Evolutionary conservation across 2,113 vertebrate genomes (phyloP), one percentile per base, ranked within the genome.

Genomic region (Mesembrinibis cayennensis): DNA sequence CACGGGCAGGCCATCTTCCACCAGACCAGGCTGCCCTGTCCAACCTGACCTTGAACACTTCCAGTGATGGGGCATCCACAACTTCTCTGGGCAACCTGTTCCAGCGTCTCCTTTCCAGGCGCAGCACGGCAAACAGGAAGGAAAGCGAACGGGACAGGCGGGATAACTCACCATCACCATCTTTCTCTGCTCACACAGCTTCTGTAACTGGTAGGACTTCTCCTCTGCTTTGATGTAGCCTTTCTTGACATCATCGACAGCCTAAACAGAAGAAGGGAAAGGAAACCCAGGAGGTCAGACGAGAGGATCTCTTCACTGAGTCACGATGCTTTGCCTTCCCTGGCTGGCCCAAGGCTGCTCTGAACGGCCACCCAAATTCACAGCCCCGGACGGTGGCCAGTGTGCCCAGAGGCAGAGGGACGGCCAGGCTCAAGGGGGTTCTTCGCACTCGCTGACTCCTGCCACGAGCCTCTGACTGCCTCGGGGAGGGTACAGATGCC

Each of bases 191-290:
- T 99, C 99, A 42, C 99, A 99, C 42, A 99, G 98, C 94, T 99
- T 99, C 98, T 99, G 99, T 77, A 99, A 97, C 97, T 99, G 99
- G 97, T 99, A 99, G 89, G 99, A 99, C 96, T 99, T 99, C 97
- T 99, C 99, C 87, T 99, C 99, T 3, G 99, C 99, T 98, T 99
- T 99, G 97, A 99, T 99, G 97, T 99, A 99, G 94, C 99, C 99
- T 98, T 99, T 99, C 98, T 99, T 99, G 96, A 99, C 99, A 65
- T 99, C 99, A 86, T 99, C 99, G 56, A 99, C 97, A 40, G 99
- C 99, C 99, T 99, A 44, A 55, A 23, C 6, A 87, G 87, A 58
- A 55, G 81, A 27, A 94, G 56, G 94, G 73, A 66, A 44, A 86
- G 30, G 52, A 80, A 91, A 85, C 29, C 65, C 45, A 7, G 71